These are phyloP conservation scores for Incurvaria masculella DNA, from an alignment of 2,888 invertebrate species.

Conservation along the genomic window DNA sequence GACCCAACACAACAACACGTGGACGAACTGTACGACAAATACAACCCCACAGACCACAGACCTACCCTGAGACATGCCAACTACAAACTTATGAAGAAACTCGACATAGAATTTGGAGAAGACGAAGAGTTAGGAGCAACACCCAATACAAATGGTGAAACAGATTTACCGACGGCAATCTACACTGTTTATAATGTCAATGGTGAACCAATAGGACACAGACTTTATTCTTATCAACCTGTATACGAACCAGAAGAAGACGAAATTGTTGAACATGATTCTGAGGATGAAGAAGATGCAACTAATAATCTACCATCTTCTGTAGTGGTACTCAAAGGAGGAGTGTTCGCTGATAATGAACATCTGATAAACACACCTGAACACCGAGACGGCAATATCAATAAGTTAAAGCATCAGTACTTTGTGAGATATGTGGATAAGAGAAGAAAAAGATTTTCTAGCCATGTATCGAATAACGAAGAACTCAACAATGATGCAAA, in stretches of 20 bases:
- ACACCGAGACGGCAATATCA: slow-evolving; percentile 21
- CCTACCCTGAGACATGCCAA: slow-evolving; percentile 47
- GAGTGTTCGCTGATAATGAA: slow-evolving; percentile 33
- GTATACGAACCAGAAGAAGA: slow-evolving; percentile 46
- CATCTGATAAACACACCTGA: slow-evolving; percentile 24
- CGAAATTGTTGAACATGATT: slow-evolving; percentile 28
- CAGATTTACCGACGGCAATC: slow-evolving; percentile 41
- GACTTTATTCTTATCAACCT: slow-evolving; percentile 47
- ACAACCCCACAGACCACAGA: slow-evolving; percentile 36
- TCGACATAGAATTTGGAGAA: slow-evolving; percentile 32
- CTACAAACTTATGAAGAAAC: slow-evolving; percentile 47
- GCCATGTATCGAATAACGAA: slow-evolving; percentile 24
- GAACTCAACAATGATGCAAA: slow-evolving; percentile 24
- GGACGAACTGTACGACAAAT: slow-evolving; percentile 44
- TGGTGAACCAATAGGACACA: slow-evolving; percentile 49
- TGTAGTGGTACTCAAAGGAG: slow-evolving; percentile 44
- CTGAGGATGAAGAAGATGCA: slow-evolving; percentile 32
- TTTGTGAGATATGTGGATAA: slow-evolving; percentile 46
- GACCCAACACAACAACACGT: slow-evolving; percentile 25
- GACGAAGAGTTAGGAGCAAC: slow-evolving; percentile 18
- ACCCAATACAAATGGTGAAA: slow-evolving; percentile 18
- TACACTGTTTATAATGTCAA: slow-evolving; percentile 48
- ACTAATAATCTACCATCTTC: slow-evolving; percentile 27
- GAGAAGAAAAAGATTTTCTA: slow-evolving; percentile 38
- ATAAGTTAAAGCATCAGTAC: slow-evolving; percentile 44